A percentile compares a stretch with the other conserved stretches of the same genome.
These are phyloP conservation scores for Eurystomus gularis DNA, from an alignment of 2,113 vertebrate genomes.

Conservation along the genomic window DNA sequence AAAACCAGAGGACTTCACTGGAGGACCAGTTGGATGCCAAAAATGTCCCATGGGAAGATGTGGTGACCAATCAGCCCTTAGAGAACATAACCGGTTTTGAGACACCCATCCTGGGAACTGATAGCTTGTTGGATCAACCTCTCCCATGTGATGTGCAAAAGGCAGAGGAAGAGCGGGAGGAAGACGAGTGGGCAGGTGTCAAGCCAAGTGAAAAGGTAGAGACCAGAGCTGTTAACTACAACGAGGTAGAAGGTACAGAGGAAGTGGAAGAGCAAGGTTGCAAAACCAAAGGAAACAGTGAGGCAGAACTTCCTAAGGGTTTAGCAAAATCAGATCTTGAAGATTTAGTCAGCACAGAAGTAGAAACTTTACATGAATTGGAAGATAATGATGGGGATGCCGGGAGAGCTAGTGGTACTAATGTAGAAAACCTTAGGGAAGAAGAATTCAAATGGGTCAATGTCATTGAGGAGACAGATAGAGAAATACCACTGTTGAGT, in stretches of 20 bases:
- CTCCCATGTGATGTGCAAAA: constrained; percentile 51
- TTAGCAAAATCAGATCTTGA: constrained; percentile 26
- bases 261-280: constrained; percentile 50
- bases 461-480: not conserved
- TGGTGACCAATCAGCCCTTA: constrained; percentile 61
- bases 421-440: not conserved
- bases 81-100: constrained; percentile 56
- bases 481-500: not conserved
- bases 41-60: constrained; percentile 72
- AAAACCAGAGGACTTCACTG: constrained; percentile 60
- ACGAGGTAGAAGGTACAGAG: constrained; percentile 56
- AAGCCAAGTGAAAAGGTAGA: constrained; percentile 76
- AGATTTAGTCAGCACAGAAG: not conserved
- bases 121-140: constrained; percentile 50
- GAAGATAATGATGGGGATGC: not conserved
- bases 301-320: not conserved
- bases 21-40: constrained; percentile 51
- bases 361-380: not conserved
- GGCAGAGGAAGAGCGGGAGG: constrained; percentile 41
- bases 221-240: constrained; percentile 35
- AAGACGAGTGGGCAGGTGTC: constrained; percentile 67
- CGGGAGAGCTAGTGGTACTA: not conserved
- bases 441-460: not conserved
- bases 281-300: not conserved
- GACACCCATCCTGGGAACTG: constrained; percentile 36